Conservation (phyloP, 2,113 vertebrate genomes). For the Psettodes erumei region DNA sequence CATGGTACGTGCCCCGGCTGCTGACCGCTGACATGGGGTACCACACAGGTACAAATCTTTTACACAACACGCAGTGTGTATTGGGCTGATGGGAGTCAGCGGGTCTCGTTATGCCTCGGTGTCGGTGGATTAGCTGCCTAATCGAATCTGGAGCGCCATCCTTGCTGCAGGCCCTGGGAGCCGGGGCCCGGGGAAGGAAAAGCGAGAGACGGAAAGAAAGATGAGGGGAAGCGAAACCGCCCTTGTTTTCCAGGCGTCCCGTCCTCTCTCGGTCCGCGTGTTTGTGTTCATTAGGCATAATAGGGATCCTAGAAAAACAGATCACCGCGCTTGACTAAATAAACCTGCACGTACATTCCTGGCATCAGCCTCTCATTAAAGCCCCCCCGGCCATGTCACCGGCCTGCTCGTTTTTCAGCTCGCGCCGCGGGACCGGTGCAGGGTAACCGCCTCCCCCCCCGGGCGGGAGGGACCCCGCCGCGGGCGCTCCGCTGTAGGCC, state of each 20-base stretch:
- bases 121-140: constrained; percentile 52
- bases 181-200: constrained; percentile 7
- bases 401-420: constrained; percentile 66
- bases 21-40: constrained; percentile 57
- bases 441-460: constrained; percentile 20
- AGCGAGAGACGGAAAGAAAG: constrained; percentile 27
- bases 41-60: constrained; percentile 51
- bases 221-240: constrained; percentile 45
- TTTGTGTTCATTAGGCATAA: constrained; percentile 80
- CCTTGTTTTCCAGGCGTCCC: constrained; percentile 69
- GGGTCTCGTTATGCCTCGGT: constrained; percentile 42
- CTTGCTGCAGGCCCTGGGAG: constrained; percentile 28
- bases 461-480: constrained; percentile 30
- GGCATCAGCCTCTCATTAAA: constrained; percentile 77
- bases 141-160: constrained; percentile 54
- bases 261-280: constrained; percentile 46
- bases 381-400: constrained; percentile 47
- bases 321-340: constrained; percentile 79
- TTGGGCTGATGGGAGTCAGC: constrained; percentile 38
- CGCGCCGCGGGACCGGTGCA: constrained; percentile 37
- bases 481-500: constrained; percentile 36
- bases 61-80: constrained; percentile 22
- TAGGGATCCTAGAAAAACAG: constrained; percentile 78
- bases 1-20: constrained; percentile 68
- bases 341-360: constrained; percentile 76